Percentiles rank a stretch among this genome's conserved stretches.
Conservation (phyloP, 1,140 invertebrate species). For the Lucilia sericata region DNA sequence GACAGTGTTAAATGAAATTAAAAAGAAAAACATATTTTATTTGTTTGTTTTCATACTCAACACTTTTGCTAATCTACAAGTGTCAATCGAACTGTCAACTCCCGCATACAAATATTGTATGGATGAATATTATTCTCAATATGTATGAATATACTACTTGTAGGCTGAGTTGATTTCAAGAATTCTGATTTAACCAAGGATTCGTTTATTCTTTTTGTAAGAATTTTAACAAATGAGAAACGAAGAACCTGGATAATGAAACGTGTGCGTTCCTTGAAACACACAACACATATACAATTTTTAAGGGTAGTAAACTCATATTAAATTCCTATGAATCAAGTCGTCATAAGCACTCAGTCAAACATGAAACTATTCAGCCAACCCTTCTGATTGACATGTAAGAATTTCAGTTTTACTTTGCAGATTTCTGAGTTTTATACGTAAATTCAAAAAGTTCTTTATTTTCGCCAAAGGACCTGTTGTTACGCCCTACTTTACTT, state of each 20-base stretch:
- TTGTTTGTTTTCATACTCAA: slow-evolving; percentile 32
- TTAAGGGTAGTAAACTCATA: background rate
- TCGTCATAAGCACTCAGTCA: background rate
- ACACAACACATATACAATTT: background rate
- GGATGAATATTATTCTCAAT: background rate
- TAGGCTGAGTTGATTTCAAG: background rate
- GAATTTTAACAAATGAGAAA: slow-evolving; percentile 13
- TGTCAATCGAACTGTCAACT: slow-evolving; percentile 47
- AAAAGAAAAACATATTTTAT: slow-evolving; percentile 45
- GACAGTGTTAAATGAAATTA: slow-evolving; percentile 43
- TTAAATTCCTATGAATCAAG: slow-evolving; percentile 12
- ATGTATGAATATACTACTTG: background rate
- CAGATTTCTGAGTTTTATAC: background rate
- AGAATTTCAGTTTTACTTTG: background rate
- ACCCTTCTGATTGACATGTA: background rate
- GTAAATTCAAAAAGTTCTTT: background rate
- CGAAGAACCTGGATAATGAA: background rate
- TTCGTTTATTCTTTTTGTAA: background rate
- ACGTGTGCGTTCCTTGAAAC: slow-evolving; percentile 42
- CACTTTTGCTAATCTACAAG: slow-evolving; percentile 50
- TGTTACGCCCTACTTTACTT: slow-evolving; percentile 1
- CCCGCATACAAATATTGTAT: slow-evolving; percentile 7
- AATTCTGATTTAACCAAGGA: background rate
- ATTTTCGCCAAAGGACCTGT: background rate
- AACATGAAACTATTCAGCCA: background rate